phyloP scores from a whole-genome alignment of 2,797 vertebrate genomes.

The Pristis pectinata region DNA sequence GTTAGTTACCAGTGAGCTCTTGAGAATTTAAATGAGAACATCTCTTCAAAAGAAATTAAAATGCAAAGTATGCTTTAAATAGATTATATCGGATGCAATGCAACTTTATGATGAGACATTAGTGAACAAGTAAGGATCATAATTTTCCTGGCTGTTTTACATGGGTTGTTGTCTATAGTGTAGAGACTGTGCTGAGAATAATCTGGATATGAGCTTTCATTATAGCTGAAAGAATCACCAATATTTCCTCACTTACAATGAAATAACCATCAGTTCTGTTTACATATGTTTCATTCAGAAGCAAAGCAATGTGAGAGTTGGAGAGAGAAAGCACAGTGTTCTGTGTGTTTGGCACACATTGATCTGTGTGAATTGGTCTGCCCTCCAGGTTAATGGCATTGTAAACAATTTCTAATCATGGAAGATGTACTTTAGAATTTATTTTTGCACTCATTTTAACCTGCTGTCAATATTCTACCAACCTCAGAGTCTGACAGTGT shows the following conservation, averaged over 20 bases:
- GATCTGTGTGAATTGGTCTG: constrained; percentile 44
- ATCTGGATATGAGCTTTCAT: neutral
- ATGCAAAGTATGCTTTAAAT: neutral
- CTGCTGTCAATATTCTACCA: neutral
- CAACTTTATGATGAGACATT: neutral
- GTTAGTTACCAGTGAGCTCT: neutral
- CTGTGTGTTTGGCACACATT: neutral
- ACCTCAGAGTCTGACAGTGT: neutral
- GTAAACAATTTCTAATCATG: neutral
- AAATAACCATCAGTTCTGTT: neutral
- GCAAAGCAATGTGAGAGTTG: neutral
- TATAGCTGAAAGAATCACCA: neutral
- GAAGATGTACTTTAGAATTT: neutral
- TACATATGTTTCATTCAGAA: neutral
- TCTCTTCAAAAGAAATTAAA: neutral
- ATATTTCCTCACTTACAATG: neutral
- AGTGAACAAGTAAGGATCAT: neutral
- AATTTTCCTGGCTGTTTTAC: neutral
- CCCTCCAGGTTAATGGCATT: constrained; percentile 20
- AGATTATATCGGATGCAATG: neutral
- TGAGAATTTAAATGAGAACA: constrained; percentile 23
- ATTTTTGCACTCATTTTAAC: neutral
- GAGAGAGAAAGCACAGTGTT: neutral
- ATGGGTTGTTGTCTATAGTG: neutral
- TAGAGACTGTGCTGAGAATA: neutral